Base-by-base conservation (phyloP, 2,888 invertebrate species). In the Hypolimnas misippus region DNA sequence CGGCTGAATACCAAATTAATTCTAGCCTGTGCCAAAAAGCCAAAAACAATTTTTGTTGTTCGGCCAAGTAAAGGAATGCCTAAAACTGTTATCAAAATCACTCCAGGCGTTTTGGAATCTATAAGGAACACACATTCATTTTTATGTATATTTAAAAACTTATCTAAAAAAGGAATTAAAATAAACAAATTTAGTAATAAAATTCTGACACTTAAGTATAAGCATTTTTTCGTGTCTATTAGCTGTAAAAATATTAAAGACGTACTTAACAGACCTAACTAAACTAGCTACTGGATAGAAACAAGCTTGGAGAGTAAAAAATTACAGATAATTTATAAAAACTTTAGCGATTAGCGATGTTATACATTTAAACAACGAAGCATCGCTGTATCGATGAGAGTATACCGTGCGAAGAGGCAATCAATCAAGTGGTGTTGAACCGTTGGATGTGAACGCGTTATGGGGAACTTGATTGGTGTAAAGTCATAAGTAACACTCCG, bases 391-490 rank as follows among this genome's bases (percentile, higher is more conserved):
- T 59, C 25, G 42, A 50, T 58, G 59, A 53, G 64, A 66, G 69
- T 59, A 68, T 75, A 73, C 74, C 76, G 76, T 75, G 76, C 67
- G 63, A 68, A 69, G 66, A 66, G 72, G 74, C 67, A 76, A 80
- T 81, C 77, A 78, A 79, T 80, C 80, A 79, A 68, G 38, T 49
- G 12, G 60, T 63, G 67, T 66, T 68, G 65, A 69, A 68, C 63
- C 63, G 64, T 33, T 62, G 57, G 65, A 57, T 65, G 66, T 63
- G 61, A 50, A 53, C 51, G 55, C 44, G 44, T 46, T 55, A 65
- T 64, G 70, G 63, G 57, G 25, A 65, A 68, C 69, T 70, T 73
- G 71, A 76, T 75, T 73, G 69, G 69, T 71, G 67, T 70, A 67
- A 69, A 69, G 62, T 62, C 65, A 63, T 70, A 72, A 70, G 66